Evolutionary conservation across 2,797 vertebrate species (phyloP), one percentile per base, ranked within the genome.

Genomic region (Echiichthys vipera): DNA sequence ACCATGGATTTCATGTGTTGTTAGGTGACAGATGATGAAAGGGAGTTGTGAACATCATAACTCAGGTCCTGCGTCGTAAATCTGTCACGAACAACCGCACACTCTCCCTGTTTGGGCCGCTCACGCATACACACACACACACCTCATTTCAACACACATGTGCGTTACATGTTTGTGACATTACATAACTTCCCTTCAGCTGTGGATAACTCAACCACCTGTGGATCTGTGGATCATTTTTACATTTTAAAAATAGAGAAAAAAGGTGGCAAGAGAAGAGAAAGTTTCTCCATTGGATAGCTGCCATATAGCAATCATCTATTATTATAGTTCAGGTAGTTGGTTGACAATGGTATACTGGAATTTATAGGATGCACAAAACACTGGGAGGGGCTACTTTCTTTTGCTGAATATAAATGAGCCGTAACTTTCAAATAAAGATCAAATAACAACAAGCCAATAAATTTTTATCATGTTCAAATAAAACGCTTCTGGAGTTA

Each of bases 21-120:
- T 77, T 75, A 81, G 86, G 83, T 85, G 84, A 92, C 81, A 79
- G 77, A 80, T 78, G 85, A 91, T 85, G 76, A 88, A 88, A 90
- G 73, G 32, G 77, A 78, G n/a, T 69, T 51, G 54, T 83, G 70
- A 83, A 86, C 51, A 65, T 86, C 88, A 80, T 87, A 90, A 90
- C 67, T 87, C 74, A 73, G 77, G 65, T 63, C 69, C 39, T 73
- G 74, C 12, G 15, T 83, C 70, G 63, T 93, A 91, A 93, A 94
- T 84, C 85, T 91, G 83, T 91, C 77, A 12, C 15, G 20, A 50
- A 32, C 57, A 69, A 67, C 81, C 54, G 24, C 47, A 62, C 83
- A 65, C 67, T 59, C 78, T 66, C 74, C 63, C 59, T 30, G 49
- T 71, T 53, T 43, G 37, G 59, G 3, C 70, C 25, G 7, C 50